These are phyloP conservation scores for Lepidostoma basale DNA, from an alignment of 1,140 invertebrate genomes.

Conservation along the genomic window DNA sequence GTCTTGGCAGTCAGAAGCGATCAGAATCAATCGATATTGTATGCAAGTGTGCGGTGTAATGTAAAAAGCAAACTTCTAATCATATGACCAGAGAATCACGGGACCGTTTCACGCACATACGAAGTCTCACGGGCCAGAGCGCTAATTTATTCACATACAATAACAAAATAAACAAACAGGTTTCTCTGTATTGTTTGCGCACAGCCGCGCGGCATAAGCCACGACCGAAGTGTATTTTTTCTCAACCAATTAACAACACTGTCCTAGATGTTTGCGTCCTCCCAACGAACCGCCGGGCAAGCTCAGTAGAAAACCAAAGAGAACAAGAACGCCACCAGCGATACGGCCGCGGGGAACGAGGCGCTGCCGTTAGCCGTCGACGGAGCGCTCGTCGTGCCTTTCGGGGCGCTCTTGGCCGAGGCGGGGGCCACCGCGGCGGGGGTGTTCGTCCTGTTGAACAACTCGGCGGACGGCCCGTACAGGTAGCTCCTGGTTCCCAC, in stretches of 20 bases:
- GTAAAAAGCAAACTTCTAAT: background rate
- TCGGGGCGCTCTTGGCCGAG: background rate
- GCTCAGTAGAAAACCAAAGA: background rate
- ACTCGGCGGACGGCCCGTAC: constrained; percentile 52
- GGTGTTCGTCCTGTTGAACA: constrained; percentile 49
- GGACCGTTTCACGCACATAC: background rate
- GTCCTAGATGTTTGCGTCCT: constrained; percentile 1
- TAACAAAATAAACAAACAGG: constrained; percentile 9
- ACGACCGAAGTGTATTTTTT: background rate
- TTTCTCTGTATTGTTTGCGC: constrained; percentile 22
- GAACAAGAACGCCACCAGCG: background rate
- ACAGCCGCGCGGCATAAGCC: background rate
- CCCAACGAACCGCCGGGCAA: background rate
- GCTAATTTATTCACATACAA: constrained; percentile 9
- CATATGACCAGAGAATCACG: constrained; percentile 20
- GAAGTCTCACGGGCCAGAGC: background rate
- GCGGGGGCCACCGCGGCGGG: constrained; percentile 47
- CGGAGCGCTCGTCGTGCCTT: constrained; percentile 16
- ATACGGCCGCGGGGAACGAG: constrained; percentile 31
- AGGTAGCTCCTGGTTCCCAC: constrained; percentile 68
- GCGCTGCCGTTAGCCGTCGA: constrained; percentile 42
- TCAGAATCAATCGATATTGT: background rate
- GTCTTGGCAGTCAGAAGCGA: background rate
- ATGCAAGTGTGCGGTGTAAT: background rate
- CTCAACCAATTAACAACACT: constrained; percentile 8